These are phyloP conservation scores for Lagenorhynchus albirostris DNA, from an alignment of 2,113 vertebrate species.

Conservation along the genomic window DNA sequence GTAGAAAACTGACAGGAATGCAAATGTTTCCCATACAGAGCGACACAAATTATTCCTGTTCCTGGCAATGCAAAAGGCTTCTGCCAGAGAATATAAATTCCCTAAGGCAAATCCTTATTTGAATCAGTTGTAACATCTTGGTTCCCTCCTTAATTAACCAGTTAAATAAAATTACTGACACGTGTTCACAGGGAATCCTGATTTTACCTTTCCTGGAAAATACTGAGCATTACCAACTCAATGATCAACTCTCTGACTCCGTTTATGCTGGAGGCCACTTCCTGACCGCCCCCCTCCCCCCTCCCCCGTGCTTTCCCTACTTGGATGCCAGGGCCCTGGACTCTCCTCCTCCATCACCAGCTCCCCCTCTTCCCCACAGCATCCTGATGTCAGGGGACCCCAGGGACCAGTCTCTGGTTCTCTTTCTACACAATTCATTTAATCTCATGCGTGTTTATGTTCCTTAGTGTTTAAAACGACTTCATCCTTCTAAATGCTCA, in stretches of 20 bases:
- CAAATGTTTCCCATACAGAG: background rate
- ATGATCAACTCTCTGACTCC: background rate
- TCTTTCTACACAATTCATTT: too few relatives aligned
- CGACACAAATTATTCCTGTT: background rate
- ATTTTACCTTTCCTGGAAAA: background rate
- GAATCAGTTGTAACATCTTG: too few relatives aligned
- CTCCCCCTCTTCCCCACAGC: background rate
- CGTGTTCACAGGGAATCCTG: accelerated
- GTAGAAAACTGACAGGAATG: background rate
- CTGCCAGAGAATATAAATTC: background rate
- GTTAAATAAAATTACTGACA: background rate
- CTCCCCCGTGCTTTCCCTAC: background rate
- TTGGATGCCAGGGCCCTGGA: too few relatives aligned
- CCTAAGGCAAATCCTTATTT: background rate
- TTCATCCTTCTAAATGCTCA: background rate
- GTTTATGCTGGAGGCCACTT: too few relatives aligned
- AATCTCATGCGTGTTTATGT: background rate
- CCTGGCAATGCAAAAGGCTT: background rate
- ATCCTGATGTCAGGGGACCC: too few relatives aligned
- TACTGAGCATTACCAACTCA: background rate
- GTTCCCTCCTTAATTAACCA: background rate
- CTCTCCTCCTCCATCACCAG: background rate
- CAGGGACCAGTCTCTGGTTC: background rate
- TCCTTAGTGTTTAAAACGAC: background rate
- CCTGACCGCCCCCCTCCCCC: background rate